These are phyloP conservation scores for Melinopterus prodromus DNA, from an alignment of 2,888 invertebrate species.

Conservation along the genomic window DNA sequence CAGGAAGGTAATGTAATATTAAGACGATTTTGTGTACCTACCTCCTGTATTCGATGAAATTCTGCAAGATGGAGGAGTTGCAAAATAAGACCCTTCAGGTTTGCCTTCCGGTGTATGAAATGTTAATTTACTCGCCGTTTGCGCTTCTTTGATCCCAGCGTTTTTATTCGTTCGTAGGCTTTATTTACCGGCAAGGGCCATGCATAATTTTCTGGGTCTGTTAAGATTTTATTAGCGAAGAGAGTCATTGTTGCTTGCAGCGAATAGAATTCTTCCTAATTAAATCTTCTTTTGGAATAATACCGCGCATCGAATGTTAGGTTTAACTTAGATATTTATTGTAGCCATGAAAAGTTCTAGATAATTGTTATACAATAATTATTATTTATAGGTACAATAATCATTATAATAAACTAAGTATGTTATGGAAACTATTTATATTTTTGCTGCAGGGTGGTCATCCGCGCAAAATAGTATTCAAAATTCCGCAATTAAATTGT, in stretches of 20 bases:
- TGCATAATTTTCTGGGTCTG: not conserved
- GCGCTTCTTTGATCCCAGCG: not conserved
- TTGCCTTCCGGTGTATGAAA: not conserved
- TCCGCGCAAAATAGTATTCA: no score
- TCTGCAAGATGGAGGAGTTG: not conserved
- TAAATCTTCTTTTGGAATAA: not conserved
- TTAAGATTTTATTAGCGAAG: not conserved
- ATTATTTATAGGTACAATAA: no score
- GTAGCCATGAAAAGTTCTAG: no score
- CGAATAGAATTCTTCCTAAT: not conserved
- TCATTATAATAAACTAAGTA: no score
- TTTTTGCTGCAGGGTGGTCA: no score
- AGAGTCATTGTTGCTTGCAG: not conserved
- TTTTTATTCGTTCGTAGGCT: not conserved
- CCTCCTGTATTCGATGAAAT: not conserved
- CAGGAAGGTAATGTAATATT: conserved; percentile 4
- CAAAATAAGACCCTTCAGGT: not conserved
- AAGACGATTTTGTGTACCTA: not conserved
- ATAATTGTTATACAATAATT: no score
- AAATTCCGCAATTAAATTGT: no score
- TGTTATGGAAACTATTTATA: no score
- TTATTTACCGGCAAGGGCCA: not conserved
- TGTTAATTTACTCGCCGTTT: conserved; percentile 4
- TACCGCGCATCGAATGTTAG: no score
- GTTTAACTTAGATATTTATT: no score